These are phyloP conservation scores for Synanthedon formicaeformis DNA, from an alignment of 2,888 invertebrate species.

Conservation along the genomic window DNA sequence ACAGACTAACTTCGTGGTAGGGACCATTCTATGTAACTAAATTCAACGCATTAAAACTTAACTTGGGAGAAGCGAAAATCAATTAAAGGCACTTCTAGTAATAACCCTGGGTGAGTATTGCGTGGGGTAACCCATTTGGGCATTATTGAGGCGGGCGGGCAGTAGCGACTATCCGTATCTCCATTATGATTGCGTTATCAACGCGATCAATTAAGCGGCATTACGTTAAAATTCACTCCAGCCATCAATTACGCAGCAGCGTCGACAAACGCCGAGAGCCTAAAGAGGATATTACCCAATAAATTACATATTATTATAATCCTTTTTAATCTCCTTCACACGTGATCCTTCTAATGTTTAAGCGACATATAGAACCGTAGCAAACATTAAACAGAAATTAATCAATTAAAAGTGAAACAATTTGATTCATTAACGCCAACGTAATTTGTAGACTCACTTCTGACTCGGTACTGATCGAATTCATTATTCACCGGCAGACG, in stretches of 20 bases:
- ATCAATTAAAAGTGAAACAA: conserved; percentile 18
- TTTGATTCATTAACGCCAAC: conserved; percentile 37
- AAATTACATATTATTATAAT: background rate
- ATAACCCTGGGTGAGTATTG: conserved; percentile 23
- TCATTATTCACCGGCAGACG: conserved; percentile 67
- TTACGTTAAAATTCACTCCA: conserved; percentile 58
- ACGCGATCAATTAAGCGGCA: conserved; percentile 57
- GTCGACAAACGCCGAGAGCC: conserved; percentile 18
- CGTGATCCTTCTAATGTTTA: too few species aligned
- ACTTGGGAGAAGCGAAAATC: conserved; percentile 28
- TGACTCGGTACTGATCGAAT: conserved; percentile 61
- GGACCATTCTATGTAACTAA: conserved; percentile 17
- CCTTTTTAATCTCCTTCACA: too few species aligned
- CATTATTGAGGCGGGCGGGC: conserved; percentile 29
- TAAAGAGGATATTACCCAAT: conserved; percentile 26
- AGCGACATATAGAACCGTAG: too few species aligned
- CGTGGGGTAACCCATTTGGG: conserved; percentile 39
- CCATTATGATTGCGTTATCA: conserved; percentile 49
- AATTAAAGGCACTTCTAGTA: conserved; percentile 23
- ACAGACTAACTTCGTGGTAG: too few species aligned
- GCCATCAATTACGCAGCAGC: conserved; percentile 42
- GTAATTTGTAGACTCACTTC: conserved; percentile 47
- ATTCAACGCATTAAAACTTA: conserved; percentile 24
- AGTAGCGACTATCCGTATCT: conserved; percentile 28
- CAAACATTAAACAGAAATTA: too few species aligned